phyloP scores from a whole-genome alignment of 2,888 invertebrate genomes.

The Parnassius mnemosyne region DNA sequence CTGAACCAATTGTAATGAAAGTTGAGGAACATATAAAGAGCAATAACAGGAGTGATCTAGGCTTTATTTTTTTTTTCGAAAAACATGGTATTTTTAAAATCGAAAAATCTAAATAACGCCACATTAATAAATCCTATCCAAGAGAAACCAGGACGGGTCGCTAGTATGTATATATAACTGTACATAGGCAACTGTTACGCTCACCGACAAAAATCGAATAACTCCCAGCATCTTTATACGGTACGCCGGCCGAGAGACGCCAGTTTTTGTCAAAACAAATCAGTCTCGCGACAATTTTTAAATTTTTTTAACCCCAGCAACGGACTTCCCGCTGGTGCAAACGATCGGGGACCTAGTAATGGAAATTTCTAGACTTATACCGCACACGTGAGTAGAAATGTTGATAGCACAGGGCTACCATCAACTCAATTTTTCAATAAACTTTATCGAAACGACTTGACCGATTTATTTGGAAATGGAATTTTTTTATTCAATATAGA shows the following conservation, averaged over 20 bases:
- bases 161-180: no score
- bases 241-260: not conserved
- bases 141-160: no score
- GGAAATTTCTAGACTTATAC: conserved; percentile 20
- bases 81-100: no score
- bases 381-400: conserved; percentile 12
- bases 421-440: not conserved
- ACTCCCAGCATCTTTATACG: not conserved
- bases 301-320: conserved; percentile 4
- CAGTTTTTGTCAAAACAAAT: conserved; percentile 14
- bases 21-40: no score
- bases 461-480: not conserved
- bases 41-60: no score
- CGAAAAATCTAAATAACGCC: no score
- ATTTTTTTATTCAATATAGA: not conserved
- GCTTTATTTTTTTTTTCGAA: no score
- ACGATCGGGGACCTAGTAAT: conserved; percentile 12
- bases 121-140: no score
- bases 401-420: conserved; percentile 16
- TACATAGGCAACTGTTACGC: conserved; percentile 14
- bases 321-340: conserved; percentile 12
- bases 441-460: no score
- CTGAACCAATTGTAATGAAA: no score
- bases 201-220: conserved; percentile 17
- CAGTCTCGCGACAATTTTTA: conserved; percentile 18